Base-by-base conservation (phyloP, 1,140 invertebrate species). In the Ceratosolen fusciceps region DNA sequence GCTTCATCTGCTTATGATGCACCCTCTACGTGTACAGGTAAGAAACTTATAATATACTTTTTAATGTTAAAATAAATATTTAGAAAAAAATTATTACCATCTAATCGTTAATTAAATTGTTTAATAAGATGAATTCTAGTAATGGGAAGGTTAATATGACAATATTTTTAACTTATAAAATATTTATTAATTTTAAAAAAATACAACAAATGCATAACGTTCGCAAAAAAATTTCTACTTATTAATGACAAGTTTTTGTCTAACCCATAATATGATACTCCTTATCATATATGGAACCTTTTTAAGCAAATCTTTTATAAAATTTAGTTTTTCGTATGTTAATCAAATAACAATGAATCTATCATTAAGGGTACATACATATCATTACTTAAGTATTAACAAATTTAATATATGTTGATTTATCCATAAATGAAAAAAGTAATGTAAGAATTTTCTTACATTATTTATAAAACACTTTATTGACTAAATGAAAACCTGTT, bases 1-100 rank as follows among this genome's bases (percentile, higher is more conserved):
- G 87, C 91, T 99, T 24, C 94, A 96, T 84, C 91, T 95, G 76
- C 91, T 98, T 2, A 95, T 95, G 89, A 91, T 91, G 89, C 97
- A 98, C 93, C 97, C 97, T 24, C 91, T 99, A 4, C 93, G 97
- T 82, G 95, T 98, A 77, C 97, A 98, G 93, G 96, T 97, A 86
- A 92, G 65, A 29, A 5, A 43, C 12, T 43, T 43, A 7, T 43
- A n/a, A n/a, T n/a, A n/a, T n/a, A n/a, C n/a, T n/a, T n/a, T n/a
- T n/a, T n/a, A n/a, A n/a, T n/a, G n/a, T n/a, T n/a, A n/a, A n/a
- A n/a, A n/a, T n/a, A n/a, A n/a, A n/a, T n/a, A n/a, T n/a, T n/a
- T n/a, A n/a, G n/a, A n/a, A n/a, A n/a, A n/a, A n/a, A n/a, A n/a
- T n/a, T n/a, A n/a, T n/a, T n/a, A n/a, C n/a, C n/a, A n/a, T n/a